phyloP scores from a whole-genome alignment of 2,113 vertebrate genomes.

The Zeus faber region DNA sequence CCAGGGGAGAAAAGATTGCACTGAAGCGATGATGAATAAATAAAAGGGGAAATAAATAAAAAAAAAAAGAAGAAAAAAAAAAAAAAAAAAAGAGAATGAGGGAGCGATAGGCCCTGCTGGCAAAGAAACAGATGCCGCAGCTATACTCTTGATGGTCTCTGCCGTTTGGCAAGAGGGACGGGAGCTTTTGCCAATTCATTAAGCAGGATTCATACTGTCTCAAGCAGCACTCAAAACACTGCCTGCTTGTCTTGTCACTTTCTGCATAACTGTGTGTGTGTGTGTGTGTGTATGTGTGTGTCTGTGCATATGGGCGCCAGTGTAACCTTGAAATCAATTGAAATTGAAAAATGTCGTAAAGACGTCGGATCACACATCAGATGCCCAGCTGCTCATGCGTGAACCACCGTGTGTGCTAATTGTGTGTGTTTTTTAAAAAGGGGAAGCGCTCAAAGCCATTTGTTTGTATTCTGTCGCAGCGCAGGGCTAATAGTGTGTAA shows the following conservation, averaged over 20 bases:
- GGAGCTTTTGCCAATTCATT: conserved; percentile 58
- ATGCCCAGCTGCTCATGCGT: too few relatives aligned
- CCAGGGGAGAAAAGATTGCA: conserved; percentile 52
- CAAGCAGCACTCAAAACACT: conserved; percentile 35
- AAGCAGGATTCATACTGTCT: conserved; percentile 54
- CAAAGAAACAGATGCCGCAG: conserved; percentile 63
- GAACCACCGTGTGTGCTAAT: too few relatives aligned
- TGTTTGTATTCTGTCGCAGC: too few relatives aligned
- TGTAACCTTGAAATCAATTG: too few relatives aligned
- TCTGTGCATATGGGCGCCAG: not conserved
- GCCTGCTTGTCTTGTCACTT: conserved; percentile 47
- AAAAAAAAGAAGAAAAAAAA: conserved; percentile 30
- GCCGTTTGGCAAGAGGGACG: conserved; percentile 51
- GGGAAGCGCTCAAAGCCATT: too few relatives aligned
- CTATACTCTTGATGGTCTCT: conserved; percentile 42
- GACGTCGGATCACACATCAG: too few relatives aligned
- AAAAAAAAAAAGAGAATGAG: conserved; percentile 24
- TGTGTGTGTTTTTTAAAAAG: too few relatives aligned
- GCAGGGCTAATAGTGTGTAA: too few relatives aligned
- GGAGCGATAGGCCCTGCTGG: conserved; percentile 41
- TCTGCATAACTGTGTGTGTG: conserved; percentile 12
- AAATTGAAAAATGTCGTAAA: too few relatives aligned
- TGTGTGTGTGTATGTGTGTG: not conserved
- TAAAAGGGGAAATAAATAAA: conserved; percentile 41
- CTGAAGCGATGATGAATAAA: conserved; percentile 67